Percentiles rank a stretch among this genome's conserved stretches.
phyloP scores from a whole-genome alignment of 1,140 invertebrate species.

The Piezodorus guildinii region DNA sequence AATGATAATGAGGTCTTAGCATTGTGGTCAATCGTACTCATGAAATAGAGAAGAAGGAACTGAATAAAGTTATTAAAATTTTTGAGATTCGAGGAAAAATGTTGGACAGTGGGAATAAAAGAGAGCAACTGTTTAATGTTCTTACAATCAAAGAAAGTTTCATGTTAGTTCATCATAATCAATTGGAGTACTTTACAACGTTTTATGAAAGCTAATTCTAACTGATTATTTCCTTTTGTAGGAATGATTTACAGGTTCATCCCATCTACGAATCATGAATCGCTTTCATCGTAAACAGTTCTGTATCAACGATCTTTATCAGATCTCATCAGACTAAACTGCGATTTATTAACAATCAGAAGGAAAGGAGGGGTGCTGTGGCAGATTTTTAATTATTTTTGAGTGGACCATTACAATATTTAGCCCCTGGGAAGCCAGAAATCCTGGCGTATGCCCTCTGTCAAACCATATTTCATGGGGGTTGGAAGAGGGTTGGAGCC shows the following conservation, averaged over 20 bases:
- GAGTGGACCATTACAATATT: conserved; percentile 1
- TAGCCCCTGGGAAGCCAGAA: neutral
- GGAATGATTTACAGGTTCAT: too few relatives aligned
- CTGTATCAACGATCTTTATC: neutral
- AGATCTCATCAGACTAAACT: neutral
- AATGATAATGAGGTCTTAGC: too few relatives aligned
- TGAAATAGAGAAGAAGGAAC: too few relatives aligned
- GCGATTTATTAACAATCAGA: neutral
- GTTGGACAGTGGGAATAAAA: too few relatives aligned
- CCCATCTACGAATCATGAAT: neutral
- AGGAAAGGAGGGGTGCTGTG: neutral
- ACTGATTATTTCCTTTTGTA: neutral
- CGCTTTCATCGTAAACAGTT: neutral
- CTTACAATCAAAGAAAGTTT: too few relatives aligned
- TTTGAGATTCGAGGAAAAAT: too few relatives aligned
- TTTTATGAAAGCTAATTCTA: too few relatives aligned
- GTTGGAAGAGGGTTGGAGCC: neutral
- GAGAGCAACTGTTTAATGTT: too few relatives aligned
- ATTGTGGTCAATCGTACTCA: too few relatives aligned
- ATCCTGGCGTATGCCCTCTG: conserved; percentile 12
- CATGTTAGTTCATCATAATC: too few relatives aligned
- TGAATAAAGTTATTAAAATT: too few relatives aligned
- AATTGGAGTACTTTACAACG: too few relatives aligned
- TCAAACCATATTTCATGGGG: conserved; percentile 21
- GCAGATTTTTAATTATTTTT: neutral